Evolutionary conservation across 2,888 invertebrate species (phyloP).

Genomic region (Ophioninae sp.): DNA sequence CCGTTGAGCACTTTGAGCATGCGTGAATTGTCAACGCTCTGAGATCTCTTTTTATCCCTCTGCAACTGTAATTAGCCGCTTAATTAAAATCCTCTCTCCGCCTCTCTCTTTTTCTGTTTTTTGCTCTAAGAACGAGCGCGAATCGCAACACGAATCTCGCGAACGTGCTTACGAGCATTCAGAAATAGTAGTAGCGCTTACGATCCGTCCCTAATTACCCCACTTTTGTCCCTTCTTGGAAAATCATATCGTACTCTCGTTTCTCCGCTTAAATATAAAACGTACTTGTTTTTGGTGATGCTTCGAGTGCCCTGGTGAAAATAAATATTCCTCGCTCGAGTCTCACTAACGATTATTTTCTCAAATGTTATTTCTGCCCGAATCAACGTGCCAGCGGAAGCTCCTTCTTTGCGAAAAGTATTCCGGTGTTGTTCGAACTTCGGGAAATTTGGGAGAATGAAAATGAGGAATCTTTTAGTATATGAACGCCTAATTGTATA

Average conservation of each 20-base stretch:
- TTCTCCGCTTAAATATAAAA: conserved; percentile 25
- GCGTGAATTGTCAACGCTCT: conserved; percentile 54
- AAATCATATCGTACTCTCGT: conserved; percentile 35
- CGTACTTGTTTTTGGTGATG: neutral
- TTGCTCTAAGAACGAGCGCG: neutral
- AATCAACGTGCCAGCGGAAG: neutral
- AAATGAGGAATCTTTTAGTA: neutral
- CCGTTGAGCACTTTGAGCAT: conserved; percentile 9
- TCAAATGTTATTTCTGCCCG: neutral
- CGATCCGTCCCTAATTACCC: conserved; percentile 57
- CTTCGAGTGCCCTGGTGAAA: neutral
- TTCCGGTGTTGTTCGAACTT: neutral
- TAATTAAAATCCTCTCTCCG: conserved; percentile 55
- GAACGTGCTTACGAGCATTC: conserved; percentile 23
- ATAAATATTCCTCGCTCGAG: neutral
- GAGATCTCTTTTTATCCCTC: conserved; percentile 55
- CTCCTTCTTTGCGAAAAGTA: neutral
- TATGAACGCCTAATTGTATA: neutral
- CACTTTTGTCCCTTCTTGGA: conserved; percentile 54
- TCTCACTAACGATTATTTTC: neutral
- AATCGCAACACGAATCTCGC: conserved; percentile 17
- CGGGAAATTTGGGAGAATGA: neutral
- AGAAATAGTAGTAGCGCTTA: conserved; percentile 14
- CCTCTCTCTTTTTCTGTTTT: conserved; percentile 18
- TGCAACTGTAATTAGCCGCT: conserved; percentile 58